These are phyloP conservation scores for Pseudorectes ferrugineus DNA, from an alignment of 2,113 vertebrate genomes.

Conservation along the genomic window DNA sequence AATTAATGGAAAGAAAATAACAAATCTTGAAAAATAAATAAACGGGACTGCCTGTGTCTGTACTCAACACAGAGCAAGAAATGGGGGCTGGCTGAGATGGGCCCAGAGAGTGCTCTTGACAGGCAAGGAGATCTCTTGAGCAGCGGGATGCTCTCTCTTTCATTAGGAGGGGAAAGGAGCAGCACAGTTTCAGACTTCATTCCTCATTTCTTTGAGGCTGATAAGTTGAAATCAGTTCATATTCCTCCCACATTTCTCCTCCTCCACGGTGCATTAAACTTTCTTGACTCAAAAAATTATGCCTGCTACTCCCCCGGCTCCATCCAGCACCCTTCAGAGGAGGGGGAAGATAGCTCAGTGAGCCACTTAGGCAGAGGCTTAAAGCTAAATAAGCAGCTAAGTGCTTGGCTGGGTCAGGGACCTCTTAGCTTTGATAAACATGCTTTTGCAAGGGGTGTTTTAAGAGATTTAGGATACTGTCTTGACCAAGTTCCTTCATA, in stretches of 20 bases:
- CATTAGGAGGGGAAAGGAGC: neutral
- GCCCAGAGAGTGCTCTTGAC: fast-evolving
- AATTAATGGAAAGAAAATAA: neutral
- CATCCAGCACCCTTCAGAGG: neutral
- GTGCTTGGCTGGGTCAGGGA: neutral
- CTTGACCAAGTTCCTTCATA: neutral
- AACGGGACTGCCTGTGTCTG: fast-evolving
- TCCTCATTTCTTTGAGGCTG: neutral
- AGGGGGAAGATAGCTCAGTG: neutral
- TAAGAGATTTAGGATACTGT: neutral
- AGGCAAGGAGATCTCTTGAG: neutral
- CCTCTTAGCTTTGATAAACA: neutral
- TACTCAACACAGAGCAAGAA: fast-evolving
- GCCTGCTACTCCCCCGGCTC: neutral
- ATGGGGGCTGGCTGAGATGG: no score
- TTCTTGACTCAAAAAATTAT: neutral
- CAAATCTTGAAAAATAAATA: neutral
- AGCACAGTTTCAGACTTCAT: neutral
- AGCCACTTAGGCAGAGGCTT: neutral
- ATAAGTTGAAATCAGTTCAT: constrained; percentile 35
- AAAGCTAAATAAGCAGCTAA: neutral
- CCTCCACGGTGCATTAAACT: neutral
- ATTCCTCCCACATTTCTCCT: constrained; percentile 38
- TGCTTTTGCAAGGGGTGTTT: neutral
- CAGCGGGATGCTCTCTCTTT: neutral